A percentile compares a stretch with the other conserved stretches of the same genome.
Evolutionary conservation across 2,888 invertebrate species (phyloP).

Genomic region (Pandemis cinnamomeana): DNA sequence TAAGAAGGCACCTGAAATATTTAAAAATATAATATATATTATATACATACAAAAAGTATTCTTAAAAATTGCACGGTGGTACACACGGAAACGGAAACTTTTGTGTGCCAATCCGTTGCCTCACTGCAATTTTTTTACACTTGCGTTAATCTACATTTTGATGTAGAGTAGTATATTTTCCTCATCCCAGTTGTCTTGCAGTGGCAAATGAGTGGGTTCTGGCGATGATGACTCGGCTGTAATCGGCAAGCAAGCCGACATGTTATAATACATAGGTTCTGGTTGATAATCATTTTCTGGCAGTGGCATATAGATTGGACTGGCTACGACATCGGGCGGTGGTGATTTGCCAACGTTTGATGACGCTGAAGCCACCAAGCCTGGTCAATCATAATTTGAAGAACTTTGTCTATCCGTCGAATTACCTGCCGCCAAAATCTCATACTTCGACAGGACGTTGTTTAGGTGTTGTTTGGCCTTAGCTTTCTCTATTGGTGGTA

Average conservation of each 20-base stretch:
- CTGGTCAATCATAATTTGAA: neutral
- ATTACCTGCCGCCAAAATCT: neutral
- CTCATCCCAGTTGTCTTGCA: neutral
- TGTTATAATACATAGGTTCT: neutral
- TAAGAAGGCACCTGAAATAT: too few relatives aligned
- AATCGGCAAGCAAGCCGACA: neutral
- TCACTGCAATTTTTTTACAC: too few relatives aligned
- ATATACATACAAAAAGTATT: too few relatives aligned
- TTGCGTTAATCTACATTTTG: too few relatives aligned
- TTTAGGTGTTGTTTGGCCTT: constrained; percentile 1
- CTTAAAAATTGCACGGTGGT: too few relatives aligned
- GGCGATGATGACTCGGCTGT: neutral
- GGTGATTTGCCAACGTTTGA: neutral
- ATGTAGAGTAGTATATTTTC: neutral
- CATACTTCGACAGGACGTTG: neutral
- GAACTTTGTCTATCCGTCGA: neutral
- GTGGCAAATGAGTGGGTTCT: neutral
- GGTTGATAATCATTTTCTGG: neutral
- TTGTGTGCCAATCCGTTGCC: too few relatives aligned
- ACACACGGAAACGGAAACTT: too few relatives aligned
- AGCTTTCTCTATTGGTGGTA: neutral
- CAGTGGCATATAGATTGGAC: neutral
- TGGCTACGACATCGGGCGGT: neutral
- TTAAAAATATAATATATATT: too few relatives aligned
- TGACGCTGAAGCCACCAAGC: neutral